Conservation (phyloP, 2,888 invertebrate species). For the Amblyjoppa fuscipennis region DNA sequence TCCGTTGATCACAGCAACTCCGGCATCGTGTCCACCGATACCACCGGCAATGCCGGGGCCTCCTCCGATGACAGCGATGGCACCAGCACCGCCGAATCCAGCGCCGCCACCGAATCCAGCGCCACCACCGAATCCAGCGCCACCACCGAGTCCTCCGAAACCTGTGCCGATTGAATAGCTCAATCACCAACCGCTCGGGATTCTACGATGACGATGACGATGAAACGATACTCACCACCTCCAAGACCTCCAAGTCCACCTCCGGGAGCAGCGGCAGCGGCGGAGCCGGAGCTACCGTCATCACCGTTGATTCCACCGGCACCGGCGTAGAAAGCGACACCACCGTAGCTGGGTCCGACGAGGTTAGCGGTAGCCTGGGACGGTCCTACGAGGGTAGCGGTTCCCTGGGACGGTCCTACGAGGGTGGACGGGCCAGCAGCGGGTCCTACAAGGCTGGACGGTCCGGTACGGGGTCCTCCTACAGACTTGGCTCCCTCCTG, state of each 20-base stretch:
- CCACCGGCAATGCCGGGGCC: constrained; percentile 82
- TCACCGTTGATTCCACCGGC: constrained; percentile 84
- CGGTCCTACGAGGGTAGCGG: constrained; percentile 83
- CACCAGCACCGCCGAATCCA: constrained; percentile 80
- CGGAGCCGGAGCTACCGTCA: constrained; percentile 84
- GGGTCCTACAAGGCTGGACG: constrained; percentile 82
- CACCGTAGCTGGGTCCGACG: constrained; percentile 84
- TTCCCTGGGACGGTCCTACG: constrained; percentile 83
- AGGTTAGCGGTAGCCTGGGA: constrained; percentile 84
- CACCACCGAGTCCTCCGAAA: constrained; percentile 72
- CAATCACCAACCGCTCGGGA: background rate
- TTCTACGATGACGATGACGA: background rate
- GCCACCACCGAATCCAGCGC: background rate
- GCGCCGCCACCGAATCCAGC: constrained; percentile 71
- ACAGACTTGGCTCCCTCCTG: constrained; percentile 84
- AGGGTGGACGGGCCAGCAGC: constrained; percentile 84
- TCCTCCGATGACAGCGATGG: constrained; percentile 83
- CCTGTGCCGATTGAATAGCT: constrained; percentile 30
- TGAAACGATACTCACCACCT: constrained; percentile 29
- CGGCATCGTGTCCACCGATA: constrained; percentile 84
- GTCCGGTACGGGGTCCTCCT: constrained; percentile 84
- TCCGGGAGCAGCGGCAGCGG: constrained; percentile 83
- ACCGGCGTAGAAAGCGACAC: constrained; percentile 83
- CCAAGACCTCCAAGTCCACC: constrained; percentile 74
- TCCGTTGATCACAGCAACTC: constrained; percentile 85